Base-by-base conservation (phyloP, 2,113 vertebrate species). In the Sardina pilchardus region DNA sequence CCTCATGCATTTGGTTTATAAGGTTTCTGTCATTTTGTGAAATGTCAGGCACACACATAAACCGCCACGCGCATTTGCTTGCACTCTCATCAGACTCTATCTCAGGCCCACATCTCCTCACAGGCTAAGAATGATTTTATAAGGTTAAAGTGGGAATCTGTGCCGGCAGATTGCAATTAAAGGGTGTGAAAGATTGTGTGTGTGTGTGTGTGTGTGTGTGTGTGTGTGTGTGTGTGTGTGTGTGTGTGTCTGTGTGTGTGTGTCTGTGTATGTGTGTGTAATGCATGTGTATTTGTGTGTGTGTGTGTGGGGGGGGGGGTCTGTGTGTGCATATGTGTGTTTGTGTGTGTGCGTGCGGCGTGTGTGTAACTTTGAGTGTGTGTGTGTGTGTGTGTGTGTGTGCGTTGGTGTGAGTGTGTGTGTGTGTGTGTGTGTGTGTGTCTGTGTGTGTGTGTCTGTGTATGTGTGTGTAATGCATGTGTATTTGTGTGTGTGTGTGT, bases 11-110 rank as follows among this genome's bases (percentile, higher is more conserved):
- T 87, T 86, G 85, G 86, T 89, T 90, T 85, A 91, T 86, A 91
- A 86, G 90, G 87, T 83, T 89, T 89, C 83, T 89, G 86, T 90
- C 90, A 90, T 90, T 88, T 87, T 85, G 53, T 42, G 85, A 89
- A 91, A 91, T 90, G 89, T 91, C 91, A 90, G 45, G 75, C 88
- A 81, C 59, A 59, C 84, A 59, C 86, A 71, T 84, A 82, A 87
- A 87, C 67, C 24, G 44, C 84, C 78, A 80, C 39, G 83, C 12
- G 39, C 63, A 87, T 86, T 83, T 84, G 83, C 82, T 86, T 86
- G 86, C 82, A 84, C 83, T 45, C 78, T 82, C 42, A 45, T 87
- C 86, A 83, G 43, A 81, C 78, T 82, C 8, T 71, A 84, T 86
- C 78, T 80, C 47, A 39, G 63, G 39, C 48, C 36, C 1, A 43